These are phyloP conservation scores for Heliconius erato DNA, from an alignment of 2,888 invertebrate genomes.

Conservation along the genomic window DNA sequence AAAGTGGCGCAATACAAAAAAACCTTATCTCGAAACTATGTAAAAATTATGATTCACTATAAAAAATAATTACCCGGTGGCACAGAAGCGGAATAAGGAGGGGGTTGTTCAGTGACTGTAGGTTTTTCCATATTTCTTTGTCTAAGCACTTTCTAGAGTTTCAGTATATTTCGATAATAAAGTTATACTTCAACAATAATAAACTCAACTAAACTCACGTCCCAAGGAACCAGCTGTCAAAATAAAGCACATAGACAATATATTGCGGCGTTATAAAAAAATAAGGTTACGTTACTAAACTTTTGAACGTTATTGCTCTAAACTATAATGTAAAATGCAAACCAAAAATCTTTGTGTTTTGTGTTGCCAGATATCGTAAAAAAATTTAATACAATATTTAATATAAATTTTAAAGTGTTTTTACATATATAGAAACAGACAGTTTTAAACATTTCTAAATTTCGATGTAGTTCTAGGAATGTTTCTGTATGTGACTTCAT, in stretches of 20 bases:
- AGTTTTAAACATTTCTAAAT: no score
- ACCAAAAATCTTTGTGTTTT: background rate
- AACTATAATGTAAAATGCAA: background rate
- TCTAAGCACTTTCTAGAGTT: conserved; percentile 35
- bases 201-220: conserved; percentile 5
- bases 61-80: conserved; percentile 66
- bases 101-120: conserved; percentile 78
- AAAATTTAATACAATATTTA: no score
- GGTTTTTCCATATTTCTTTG: conserved; percentile 73
- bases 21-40: conserved; percentile 43
- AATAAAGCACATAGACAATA: conserved; percentile 12
- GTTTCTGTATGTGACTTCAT: no score
- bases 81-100: conserved; percentile 82
- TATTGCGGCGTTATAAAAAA: background rate
- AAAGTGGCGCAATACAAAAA: conserved; percentile 34
- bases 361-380: no score
- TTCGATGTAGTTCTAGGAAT: no score
- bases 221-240: conserved; percentile 25
- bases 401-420: no score
- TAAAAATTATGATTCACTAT: conserved; percentile 66
- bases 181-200: conserved; percentile 29
- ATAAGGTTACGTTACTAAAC: background rate
- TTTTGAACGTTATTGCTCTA: background rate
- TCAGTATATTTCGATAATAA: background rate
- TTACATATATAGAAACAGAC: no score